Conservation (phyloP, 2,797 vertebrate species). For the Xiphophorus birchmanni region DNA sequence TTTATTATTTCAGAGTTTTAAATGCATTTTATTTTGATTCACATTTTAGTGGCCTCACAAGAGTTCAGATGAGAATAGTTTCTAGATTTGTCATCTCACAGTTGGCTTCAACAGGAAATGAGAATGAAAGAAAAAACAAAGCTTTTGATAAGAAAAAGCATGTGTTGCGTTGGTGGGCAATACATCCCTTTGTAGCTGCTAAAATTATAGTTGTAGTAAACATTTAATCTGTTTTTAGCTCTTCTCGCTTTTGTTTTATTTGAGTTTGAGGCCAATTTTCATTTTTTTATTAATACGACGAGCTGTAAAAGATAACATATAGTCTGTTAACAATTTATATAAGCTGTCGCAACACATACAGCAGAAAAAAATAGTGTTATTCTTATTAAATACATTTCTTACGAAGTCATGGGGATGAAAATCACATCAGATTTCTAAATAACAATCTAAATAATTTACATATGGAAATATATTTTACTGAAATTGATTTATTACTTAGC, state of each 20-base stretch:
- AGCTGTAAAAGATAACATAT: not conserved
- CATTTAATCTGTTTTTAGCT: conserved; percentile 20
- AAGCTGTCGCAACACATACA: not conserved
- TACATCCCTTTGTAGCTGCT: conserved; percentile 8
- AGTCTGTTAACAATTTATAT: not conserved
- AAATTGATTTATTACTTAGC: not conserved
- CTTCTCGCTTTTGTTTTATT: conserved; percentile 13
- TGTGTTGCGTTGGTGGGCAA: conserved; percentile 34
- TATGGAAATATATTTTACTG: not conserved
- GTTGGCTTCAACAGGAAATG: conserved; percentile 46
- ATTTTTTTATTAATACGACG: not conserved
- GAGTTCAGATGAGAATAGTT: conserved; percentile 13
- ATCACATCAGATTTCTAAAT: not conserved
- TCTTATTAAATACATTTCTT: not conserved
- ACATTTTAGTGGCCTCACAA: conserved; percentile 13
- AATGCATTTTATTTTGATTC: conserved; percentile 35
- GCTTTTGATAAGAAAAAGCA: conserved; percentile 21
- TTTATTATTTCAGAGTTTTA: conserved; percentile 43
- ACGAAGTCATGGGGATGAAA: not conserved
- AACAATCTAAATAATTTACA: not conserved
- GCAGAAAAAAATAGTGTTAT: not conserved
- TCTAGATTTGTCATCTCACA: conserved; percentile 36
- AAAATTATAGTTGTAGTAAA: conserved; percentile 16
- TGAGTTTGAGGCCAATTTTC: not conserved
- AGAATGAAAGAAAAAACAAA: conserved; percentile 32